Percentiles rank a stretch among this genome's conserved stretches.
Evolutionary conservation across 1,140 invertebrate species (phyloP).

Genomic region (Neodiprion lecontei): DNA sequence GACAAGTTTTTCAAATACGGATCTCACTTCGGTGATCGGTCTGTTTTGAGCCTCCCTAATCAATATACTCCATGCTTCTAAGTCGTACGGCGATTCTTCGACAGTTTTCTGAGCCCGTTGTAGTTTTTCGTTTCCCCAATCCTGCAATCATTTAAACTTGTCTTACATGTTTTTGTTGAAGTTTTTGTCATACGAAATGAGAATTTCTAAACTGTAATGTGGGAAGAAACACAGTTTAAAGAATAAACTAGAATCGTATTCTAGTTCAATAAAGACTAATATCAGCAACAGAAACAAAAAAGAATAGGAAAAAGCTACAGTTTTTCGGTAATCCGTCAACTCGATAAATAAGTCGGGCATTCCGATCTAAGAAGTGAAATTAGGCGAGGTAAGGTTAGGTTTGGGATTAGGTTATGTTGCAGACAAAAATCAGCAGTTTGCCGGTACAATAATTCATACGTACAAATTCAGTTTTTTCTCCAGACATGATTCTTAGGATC

Average conservation of each 20-base stretch:
- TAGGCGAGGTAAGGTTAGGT: not conserved
- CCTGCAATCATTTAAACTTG: conserved; percentile 60
- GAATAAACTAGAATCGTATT: not conserved
- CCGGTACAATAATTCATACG: conserved; percentile 26
- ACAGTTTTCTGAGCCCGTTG: conserved; percentile 81
- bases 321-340: not conserved
- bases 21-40: conserved; percentile 88
- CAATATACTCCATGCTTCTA: conserved; percentile 96
- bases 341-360: too few species aligned
- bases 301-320: not conserved
- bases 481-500: conserved; percentile 31
- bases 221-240: conserved; percentile 5
- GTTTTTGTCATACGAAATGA: not conserved
- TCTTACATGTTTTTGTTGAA: not conserved
- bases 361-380: not conserved
- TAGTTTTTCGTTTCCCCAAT: conserved; percentile 86
- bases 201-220: too few species aligned
- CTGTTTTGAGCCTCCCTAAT: conserved; percentile 91
- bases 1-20: conserved; percentile 93
- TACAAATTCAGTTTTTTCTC: conserved; percentile 48
- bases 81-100: conserved; percentile 87
- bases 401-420: conserved; percentile 31
- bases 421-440: too few species aligned
- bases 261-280: not conserved
- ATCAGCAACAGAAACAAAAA: conserved; percentile 9